Conservation (phyloP, 2,113 vertebrate genomes). For the Phyllostomus discolor region DNA sequence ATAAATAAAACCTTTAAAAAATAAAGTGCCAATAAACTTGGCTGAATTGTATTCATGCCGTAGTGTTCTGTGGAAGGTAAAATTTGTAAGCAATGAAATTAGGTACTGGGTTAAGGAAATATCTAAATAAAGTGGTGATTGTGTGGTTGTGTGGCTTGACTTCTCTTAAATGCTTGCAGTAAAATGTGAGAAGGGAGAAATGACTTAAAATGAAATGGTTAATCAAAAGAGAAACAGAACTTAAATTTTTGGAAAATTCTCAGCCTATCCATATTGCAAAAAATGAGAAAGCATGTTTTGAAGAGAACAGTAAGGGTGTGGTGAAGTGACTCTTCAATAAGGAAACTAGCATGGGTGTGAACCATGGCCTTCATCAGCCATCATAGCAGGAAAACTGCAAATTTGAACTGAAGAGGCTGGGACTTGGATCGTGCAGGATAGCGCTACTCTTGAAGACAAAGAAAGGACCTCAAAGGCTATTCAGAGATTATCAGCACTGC, state of each 20-base stretch:
- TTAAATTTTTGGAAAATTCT: neutral
- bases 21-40: neutral
- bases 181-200: neutral
- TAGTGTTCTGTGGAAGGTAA: neutral
- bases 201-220: neutral
- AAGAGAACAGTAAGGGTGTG: neutral
- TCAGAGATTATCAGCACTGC: neutral
- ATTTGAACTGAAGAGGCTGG: neutral
- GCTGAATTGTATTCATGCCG: neutral
- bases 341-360: neutral
- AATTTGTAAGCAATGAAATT: neutral
- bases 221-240: neutral
- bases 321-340: neutral
- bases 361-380: neutral
- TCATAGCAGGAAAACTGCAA: neutral
- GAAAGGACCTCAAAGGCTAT: neutral
- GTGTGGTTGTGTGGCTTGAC: neutral
- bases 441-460: neutral
- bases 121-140: neutral
- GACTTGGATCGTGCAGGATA: neutral
- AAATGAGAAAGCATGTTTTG: neutral
- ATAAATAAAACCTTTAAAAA: too few species aligned
- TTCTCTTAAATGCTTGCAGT: neutral
- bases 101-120: neutral
- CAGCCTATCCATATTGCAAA: neutral